These are phyloP conservation scores for Eupeodes luniger DNA, from an alignment of 2,888 invertebrate genomes.

Conservation along the genomic window DNA sequence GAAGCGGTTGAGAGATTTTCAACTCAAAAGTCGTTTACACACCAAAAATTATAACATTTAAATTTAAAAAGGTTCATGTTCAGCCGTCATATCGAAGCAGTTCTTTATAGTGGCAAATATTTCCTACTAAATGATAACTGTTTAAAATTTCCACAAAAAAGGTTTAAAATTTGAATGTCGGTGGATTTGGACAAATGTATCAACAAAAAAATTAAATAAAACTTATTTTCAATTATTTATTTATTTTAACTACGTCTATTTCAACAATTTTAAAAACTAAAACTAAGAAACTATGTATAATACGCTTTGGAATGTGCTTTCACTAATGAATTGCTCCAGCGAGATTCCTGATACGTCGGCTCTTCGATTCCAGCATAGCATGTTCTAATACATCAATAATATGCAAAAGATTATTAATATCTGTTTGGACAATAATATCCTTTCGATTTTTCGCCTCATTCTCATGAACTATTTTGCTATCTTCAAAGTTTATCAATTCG, in stretches of 20 bases:
- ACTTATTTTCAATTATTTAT: not conserved
- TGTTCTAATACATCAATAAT: slow-evolving; percentile 87
- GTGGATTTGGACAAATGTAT: no score
- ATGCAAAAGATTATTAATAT: slow-evolving; percentile 87
- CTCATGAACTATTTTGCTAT: slow-evolving; percentile 77
- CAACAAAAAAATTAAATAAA: not conserved
- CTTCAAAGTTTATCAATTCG: slow-evolving; percentile 79
- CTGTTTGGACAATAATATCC: slow-evolving; percentile 85
- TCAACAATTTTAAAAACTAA: not conserved
- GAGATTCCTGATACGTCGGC: slow-evolving; percentile 84
- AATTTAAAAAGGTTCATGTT: no score
- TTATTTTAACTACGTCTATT: not conserved
- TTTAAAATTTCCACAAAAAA: no score
- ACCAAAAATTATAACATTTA: no score
- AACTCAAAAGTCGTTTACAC: no score
- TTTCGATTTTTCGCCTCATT: slow-evolving; percentile 82
- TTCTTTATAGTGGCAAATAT: no score
- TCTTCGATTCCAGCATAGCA: slow-evolving; percentile 87
- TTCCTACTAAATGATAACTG: no score
- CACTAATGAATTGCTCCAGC: slow-evolving; percentile 81
- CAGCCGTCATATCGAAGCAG: no score
- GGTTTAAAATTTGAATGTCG: no score
- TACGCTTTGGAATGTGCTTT: not conserved
- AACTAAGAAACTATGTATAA: not conserved
- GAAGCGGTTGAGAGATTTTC: no score